Percentiles rank a stretch among this genome's conserved stretches.
Conservation (phyloP, 2,113 vertebrate species). For the Oplegnathus fasciatus region DNA sequence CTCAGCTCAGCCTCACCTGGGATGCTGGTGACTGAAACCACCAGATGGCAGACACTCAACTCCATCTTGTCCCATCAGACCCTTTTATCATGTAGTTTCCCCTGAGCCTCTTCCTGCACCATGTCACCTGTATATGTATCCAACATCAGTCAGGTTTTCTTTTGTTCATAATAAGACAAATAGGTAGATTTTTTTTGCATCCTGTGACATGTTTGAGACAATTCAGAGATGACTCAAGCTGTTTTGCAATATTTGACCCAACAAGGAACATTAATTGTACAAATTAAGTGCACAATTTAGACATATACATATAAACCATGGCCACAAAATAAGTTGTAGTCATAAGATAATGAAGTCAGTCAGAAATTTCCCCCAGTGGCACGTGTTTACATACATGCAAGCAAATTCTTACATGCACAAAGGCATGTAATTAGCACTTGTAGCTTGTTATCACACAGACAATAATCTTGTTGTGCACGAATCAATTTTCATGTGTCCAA, state of each 20-base stretch:
- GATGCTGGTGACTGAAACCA: neutral
- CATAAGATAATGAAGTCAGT: neutral
- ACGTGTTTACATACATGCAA: neutral
- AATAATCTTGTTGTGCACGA: neutral
- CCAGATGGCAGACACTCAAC: neutral
- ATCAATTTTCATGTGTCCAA: neutral
- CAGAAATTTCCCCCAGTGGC: neutral
- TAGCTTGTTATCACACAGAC: neutral
- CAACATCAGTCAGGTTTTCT: neutral
- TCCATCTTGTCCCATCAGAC: neutral
- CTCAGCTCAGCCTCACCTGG: neutral
- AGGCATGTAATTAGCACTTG: neutral
- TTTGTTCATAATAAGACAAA: neutral
- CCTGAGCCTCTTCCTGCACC: neutral
- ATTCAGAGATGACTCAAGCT: neutral
- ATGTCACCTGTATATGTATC: neutral
- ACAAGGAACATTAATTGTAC: neutral
- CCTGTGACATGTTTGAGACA: neutral
- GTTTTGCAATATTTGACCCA: neutral
- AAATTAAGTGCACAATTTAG: neutral
- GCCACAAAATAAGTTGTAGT: too few species aligned
- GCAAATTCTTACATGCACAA: neutral
- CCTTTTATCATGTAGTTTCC: neutral
- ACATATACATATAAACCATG: neutral
- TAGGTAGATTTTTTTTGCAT: neutral